These are phyloP conservation scores for Thysanoteuthis rhombus DNA, from an alignment of 2,888 invertebrate species.

Conservation along the genomic window DNA sequence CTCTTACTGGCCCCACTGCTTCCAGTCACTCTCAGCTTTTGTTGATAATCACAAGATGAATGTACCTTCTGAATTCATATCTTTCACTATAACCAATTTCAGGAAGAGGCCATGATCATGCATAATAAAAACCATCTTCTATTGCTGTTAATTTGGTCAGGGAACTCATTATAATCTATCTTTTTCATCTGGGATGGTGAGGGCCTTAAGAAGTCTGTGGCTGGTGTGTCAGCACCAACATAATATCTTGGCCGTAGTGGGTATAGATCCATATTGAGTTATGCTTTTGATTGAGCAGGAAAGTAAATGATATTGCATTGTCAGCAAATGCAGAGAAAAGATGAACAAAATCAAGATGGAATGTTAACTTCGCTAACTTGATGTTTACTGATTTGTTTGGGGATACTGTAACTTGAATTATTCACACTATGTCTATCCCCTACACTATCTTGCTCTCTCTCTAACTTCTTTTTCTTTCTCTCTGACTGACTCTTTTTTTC, in stretches of 20 bases:
- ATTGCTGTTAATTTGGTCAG: not conserved
- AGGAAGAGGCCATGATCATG: not conserved
- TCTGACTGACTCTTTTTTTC: not conserved
- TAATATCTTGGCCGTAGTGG: not conserved
- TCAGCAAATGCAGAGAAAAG: not conserved
- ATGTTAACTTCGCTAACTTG: not conserved
- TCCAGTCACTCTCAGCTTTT: not conserved
- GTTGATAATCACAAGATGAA: conserved; percentile 12
- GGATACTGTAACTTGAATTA: not conserved
- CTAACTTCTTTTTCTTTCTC: not conserved
- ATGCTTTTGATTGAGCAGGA: not conserved
- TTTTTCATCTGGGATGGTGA: not conserved
- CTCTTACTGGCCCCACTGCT: not conserved
- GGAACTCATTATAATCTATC: not conserved
- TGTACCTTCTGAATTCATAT: not conserved
- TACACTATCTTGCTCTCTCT: not conserved
- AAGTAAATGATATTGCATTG: conserved; percentile 12
- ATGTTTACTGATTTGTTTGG: not conserved
- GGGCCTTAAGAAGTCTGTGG: not conserved
- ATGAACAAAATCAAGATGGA: not conserved
- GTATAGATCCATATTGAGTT: not conserved
- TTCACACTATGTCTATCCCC: not conserved
- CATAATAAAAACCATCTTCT: not conserved
- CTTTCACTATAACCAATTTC: not conserved
- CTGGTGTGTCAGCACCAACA: not conserved